phyloP scores from a whole-genome alignment of 1,140 invertebrate genomes.

The Euborellia annulipes region DNA sequence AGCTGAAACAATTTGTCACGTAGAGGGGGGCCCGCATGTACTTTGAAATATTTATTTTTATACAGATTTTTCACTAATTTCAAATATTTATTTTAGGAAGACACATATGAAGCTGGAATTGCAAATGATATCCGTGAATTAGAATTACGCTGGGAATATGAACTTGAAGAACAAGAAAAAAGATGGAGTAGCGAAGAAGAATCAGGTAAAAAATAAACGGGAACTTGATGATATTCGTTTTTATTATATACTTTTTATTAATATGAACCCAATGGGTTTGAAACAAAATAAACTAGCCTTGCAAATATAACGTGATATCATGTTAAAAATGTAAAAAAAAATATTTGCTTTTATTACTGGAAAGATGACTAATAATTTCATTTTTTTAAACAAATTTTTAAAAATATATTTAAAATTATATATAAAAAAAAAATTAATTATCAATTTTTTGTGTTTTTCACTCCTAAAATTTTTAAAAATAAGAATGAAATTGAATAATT shows the following conservation, averaged over 20 bases:
- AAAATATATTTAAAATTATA: not conserved
- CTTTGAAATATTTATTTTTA: constrained; percentile 2
- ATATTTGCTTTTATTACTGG: not conserved
- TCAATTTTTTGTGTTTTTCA: not conserved
- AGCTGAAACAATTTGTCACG: not conserved
- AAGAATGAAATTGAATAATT: no score
- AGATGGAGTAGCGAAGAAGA: constrained; percentile 45
- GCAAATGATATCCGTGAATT: constrained; percentile 50
- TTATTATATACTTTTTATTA: constrained; percentile 1
- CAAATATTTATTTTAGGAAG: constrained; percentile 29
- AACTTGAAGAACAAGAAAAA: constrained; percentile 47
- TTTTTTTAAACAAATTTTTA: not conserved
- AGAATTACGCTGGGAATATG: constrained; percentile 44
- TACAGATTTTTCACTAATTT: not conserved
- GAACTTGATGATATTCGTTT: not conserved
- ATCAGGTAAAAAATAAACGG: constrained; percentile 13
- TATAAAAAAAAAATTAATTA: not conserved
- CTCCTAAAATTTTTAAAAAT: constrained; percentile 1
- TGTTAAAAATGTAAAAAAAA: constrained; percentile 5
- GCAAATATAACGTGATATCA: constrained; percentile 4
- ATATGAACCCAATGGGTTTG: constrained; percentile 14
- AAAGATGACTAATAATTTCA: not conserved
- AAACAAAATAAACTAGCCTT: constrained; percentile 1
- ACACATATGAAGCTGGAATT: constrained; percentile 46
- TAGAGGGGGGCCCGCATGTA: no score